phyloP scores from a whole-genome alignment of 2,888 invertebrate genomes.

The Pandemis corylana region DNA sequence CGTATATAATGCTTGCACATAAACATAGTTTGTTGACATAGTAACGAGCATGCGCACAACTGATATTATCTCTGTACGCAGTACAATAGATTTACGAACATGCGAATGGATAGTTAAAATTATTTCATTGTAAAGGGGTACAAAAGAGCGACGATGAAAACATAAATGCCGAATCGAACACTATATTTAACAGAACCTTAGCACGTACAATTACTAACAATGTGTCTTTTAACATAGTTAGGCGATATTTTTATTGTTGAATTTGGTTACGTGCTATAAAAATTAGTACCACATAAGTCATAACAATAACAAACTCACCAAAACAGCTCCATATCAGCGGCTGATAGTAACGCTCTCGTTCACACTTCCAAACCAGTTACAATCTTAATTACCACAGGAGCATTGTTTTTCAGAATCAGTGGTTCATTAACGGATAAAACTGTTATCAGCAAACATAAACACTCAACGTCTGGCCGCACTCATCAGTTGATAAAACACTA shows the following conservation, averaged over 20 bases:
- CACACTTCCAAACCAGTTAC: slow-evolving; percentile 51
- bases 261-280: neutral
- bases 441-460: slow-evolving; percentile 37
- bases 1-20: slow-evolving; percentile 47
- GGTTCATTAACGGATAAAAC: slow-evolving; percentile 24
- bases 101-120: slow-evolving; percentile 49
- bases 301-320: slow-evolving; percentile 69
- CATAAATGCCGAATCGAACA: neutral
- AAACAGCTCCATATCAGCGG: slow-evolving; percentile 69
- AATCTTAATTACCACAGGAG: slow-evolving; percentile 27
- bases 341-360: slow-evolving; percentile 58
- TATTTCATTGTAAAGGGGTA: slow-evolving; percentile 38
- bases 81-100: slow-evolving; percentile 68
- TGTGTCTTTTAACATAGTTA: neutral
- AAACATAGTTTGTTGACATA: slow-evolving; percentile 75
- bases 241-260: neutral
- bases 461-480: slow-evolving; percentile 12
- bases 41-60: slow-evolving; percentile 75
- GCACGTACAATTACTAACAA: neutral
- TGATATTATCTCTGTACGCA: slow-evolving; percentile 58
- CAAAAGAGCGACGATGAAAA: slow-evolving; percentile 1
- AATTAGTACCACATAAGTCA: slow-evolving; percentile 39
- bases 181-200: neutral
- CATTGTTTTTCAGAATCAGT: slow-evolving; percentile 26
- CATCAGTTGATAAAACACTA: slow-evolving; percentile 31